phyloP scores from a whole-genome alignment of 2,888 invertebrate genomes.

The Dryocosmus kuriphilus region DNA sequence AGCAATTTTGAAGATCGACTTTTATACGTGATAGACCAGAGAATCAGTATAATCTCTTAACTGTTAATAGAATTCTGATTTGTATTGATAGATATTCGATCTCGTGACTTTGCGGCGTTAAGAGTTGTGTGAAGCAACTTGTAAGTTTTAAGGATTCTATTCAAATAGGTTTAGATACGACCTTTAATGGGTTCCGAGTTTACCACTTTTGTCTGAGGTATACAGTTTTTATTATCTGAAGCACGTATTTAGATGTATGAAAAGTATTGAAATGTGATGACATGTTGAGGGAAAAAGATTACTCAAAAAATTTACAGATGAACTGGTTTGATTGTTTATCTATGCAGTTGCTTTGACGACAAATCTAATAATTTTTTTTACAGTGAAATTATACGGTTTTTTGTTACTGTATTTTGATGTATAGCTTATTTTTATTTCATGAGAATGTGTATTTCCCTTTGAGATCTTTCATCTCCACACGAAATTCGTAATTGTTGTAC shows the following conservation, averaged over 20 bases:
- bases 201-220: slow-evolving; percentile 5
- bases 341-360: neutral
- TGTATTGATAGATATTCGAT: slow-evolving; percentile 28
- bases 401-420: neutral
- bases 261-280: neutral
- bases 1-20: slow-evolving; percentile 22
- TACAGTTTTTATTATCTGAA: neutral
- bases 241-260: neutral
- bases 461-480: slow-evolving; percentile 23
- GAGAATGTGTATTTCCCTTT: neutral
- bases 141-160: neutral
- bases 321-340: neutral
- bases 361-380: slow-evolving; percentile 10
- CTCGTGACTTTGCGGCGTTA: slow-evolving; percentile 10
- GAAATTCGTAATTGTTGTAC: slow-evolving; percentile 32
- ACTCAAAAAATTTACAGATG: neutral
- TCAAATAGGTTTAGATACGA: neutral
- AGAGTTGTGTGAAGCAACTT: neutral
- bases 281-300: neutral
- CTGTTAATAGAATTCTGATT: slow-evolving; percentile 27
- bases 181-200: neutral
- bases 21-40: slow-evolving; percentile 35
- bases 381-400: neutral
- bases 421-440: neutral
- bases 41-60: slow-evolving; percentile 25